phyloP scores from a whole-genome alignment of 2,888 invertebrate species.

The Villa cingulata region DNA sequence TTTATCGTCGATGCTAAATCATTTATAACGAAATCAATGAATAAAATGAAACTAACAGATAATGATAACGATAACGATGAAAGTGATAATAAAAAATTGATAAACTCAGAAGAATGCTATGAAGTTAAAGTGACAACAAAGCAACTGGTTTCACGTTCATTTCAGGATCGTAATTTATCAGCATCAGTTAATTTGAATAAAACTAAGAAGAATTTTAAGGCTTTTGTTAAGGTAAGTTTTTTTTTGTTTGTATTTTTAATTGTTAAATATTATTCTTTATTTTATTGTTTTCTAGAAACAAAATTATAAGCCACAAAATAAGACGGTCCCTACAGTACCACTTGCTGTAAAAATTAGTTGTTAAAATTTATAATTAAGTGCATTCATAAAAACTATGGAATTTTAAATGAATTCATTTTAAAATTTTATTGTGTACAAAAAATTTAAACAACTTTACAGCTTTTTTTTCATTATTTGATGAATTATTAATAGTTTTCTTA shows the following conservation, averaged over 20 bases:
- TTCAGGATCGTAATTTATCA: conserved; percentile 8
- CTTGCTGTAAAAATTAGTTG: too few relatives aligned
- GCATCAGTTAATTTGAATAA: conserved; percentile 5
- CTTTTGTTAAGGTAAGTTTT: conserved; percentile 27
- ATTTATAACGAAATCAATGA: conserved; percentile 24
- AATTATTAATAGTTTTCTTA: conserved; percentile 24
- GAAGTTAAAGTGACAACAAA: conserved; percentile 22
- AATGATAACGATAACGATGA: conserved; percentile 5
- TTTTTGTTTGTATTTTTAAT: background rate
- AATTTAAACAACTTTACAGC: conserved; percentile 27
- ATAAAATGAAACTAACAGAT: conserved; percentile 17
- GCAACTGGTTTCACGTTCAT: conserved; percentile 13
- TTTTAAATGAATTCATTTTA: background rate
- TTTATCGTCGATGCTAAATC: too few relatives aligned
- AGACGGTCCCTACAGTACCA: conserved; percentile 17
- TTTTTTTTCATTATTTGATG: conserved; percentile 20
- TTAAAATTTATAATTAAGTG: too few relatives aligned
- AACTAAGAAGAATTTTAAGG: conserved; percentile 28
- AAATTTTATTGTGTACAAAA: conserved; percentile 25
- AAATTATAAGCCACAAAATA: conserved; percentile 21
- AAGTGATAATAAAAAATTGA: conserved; percentile 17
- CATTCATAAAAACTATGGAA: too few relatives aligned
- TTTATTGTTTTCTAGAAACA: conserved; percentile 17
- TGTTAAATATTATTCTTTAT: background rate
- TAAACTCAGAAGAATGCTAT: conserved; percentile 24